phyloP scores from a whole-genome alignment of 2,888 invertebrate genomes.

The Hofmannophila pseudospretella region DNA sequence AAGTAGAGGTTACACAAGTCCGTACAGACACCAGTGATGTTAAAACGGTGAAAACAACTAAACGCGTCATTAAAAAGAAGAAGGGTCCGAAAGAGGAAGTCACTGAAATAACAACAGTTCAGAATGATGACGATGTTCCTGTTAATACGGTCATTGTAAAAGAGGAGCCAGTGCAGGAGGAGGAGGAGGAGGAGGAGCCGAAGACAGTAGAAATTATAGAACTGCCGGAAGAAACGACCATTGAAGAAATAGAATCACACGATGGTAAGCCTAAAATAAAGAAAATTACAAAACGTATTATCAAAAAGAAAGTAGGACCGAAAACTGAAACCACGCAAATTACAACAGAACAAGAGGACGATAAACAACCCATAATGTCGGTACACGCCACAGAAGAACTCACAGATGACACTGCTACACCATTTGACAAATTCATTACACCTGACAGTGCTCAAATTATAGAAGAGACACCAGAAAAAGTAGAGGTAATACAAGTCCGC shows the following conservation, averaged over 20 bases:
- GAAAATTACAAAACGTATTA: conserved; percentile 20
- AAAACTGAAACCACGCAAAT: conserved; percentile 38
- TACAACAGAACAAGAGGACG: conserved; percentile 55
- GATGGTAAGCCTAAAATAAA: conserved; percentile 13
- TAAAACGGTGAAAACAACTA: conserved; percentile 31
- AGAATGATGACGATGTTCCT: conserved; percentile 50
- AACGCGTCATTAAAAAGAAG: conserved; percentile 25
- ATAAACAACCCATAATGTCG: conserved; percentile 51
- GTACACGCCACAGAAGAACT: conserved; percentile 45
- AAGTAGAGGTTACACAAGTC: conserved; percentile 14
- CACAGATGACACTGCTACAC: conserved; percentile 16
- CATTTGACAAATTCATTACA: conserved; percentile 25
- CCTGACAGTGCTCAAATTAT: conserved; percentile 7
- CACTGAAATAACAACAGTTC: conserved; percentile 24
- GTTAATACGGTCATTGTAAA: conserved; percentile 47
- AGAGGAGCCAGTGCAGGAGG: conserved; percentile 37
- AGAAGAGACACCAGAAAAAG: conserved; percentile 15
- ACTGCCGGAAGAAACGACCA: conserved; percentile 23
- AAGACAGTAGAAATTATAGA: conserved; percentile 51
- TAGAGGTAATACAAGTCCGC: conserved; percentile 13
- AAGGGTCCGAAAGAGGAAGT: conserved; percentile 15
- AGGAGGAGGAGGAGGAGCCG: conserved; percentile 1
- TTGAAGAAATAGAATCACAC: conserved; percentile 14
- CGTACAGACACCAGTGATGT: conserved; percentile 16
- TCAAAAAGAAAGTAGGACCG: conserved; percentile 54